Evolutionary conservation across 2,113 vertebrate genomes (phyloP).

Genomic region (Myrmecobius fasciatus): DNA sequence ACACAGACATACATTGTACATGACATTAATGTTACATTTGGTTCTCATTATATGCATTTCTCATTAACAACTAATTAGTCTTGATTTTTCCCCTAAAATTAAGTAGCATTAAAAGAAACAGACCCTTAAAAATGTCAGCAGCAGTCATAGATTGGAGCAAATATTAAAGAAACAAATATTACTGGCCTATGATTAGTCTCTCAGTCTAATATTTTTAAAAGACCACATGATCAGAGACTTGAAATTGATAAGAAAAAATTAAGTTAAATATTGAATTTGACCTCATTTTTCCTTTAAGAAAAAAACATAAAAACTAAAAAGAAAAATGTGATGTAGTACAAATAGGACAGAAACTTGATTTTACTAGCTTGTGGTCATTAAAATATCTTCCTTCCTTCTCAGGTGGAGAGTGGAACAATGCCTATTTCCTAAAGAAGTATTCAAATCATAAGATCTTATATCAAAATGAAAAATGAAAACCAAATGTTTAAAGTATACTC

Average conservation of each 20-base stretch:
- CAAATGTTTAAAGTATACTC: not conserved
- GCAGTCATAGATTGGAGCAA: slow-evolving; percentile 81
- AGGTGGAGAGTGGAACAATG: not conserved
- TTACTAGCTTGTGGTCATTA: slow-evolving; percentile 7
- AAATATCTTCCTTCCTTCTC: slow-evolving; percentile 35
- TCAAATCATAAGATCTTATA: slow-evolving; percentile 45
- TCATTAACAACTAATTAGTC: slow-evolving; percentile 92
- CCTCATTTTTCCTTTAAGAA: slow-evolving; percentile 26
- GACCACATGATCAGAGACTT: slow-evolving; percentile 78
- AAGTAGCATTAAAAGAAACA: slow-evolving; percentile 83
- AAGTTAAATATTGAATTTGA: not conserved
- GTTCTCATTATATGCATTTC: slow-evolving; percentile 87
- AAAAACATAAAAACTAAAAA: not conserved
- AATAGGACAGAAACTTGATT: not conserved
- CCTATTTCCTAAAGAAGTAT: not conserved
- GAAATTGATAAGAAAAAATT: slow-evolving; percentile 72
- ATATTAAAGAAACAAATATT: slow-evolving; percentile 85
- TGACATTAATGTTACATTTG: slow-evolving; percentile 86
- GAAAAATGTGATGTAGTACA: not conserved
- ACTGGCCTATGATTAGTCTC: slow-evolving; percentile 87
- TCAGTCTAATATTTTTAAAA: slow-evolving; percentile 84
- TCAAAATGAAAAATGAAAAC: not conserved
- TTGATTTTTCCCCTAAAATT: slow-evolving; percentile 83
- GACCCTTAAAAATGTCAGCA: slow-evolving; percentile 82
- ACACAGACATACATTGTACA: slow-evolving; percentile 79